Evolutionary conservation across 1,140 invertebrate genomes (phyloP).

Genomic region (Brachionus paranguensis): DNA sequence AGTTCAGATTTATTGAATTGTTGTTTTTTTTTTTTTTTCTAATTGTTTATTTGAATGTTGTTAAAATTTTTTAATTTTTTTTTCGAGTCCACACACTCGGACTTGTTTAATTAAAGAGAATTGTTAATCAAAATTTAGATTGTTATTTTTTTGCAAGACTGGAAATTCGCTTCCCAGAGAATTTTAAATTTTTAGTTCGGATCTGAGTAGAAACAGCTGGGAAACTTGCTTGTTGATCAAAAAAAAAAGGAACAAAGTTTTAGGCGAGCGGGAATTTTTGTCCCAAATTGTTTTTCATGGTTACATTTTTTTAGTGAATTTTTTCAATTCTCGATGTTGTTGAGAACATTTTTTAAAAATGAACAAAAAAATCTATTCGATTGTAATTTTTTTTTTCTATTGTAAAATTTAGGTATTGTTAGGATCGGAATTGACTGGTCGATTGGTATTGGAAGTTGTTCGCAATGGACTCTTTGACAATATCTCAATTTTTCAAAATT

Average conservation of each 20-base stretch:
- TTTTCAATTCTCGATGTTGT: neutral
- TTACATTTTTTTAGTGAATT: neutral
- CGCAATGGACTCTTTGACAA: neutral
- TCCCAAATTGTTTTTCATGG: neutral
- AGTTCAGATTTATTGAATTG: slow-evolving; percentile 17
- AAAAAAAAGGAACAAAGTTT: neutral
- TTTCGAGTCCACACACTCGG: neutral
- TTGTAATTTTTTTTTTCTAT: neutral
- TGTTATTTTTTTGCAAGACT: neutral
- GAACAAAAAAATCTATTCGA: neutral
- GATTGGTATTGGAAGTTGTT: neutral
- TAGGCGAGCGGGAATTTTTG: neutral
- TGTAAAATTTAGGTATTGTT: neutral
- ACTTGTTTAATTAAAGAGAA: neutral
- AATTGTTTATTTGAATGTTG: neutral
- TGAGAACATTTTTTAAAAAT: neutral
- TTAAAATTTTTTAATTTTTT: neutral
- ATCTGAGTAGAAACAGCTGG: neutral
- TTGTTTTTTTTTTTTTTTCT: slow-evolving; percentile 8
- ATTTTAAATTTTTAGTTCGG: neutral
- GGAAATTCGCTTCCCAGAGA: neutral
- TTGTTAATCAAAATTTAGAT: neutral
- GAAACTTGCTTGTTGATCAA: neutral
- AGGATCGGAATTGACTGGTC: neutral
- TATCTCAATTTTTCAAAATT: neutral